Evolutionary conservation across 2,797 vertebrate genomes (phyloP).

Genomic region (Hephaestus fuliginosus): DNA sequence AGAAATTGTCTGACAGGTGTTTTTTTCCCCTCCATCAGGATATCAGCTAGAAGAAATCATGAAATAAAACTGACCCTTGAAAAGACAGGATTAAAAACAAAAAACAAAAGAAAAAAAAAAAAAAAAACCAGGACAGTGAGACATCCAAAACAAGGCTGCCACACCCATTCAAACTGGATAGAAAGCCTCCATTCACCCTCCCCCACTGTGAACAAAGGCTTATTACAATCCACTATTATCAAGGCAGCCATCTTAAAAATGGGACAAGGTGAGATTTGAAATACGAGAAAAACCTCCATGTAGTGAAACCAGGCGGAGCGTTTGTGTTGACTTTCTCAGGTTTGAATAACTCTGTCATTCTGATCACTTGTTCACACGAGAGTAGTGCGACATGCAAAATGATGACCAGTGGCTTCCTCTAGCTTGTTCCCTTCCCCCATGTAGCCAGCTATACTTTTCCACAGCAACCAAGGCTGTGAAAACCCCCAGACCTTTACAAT

Average conservation of each 20-base stretch:
- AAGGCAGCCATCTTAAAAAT: background rate
- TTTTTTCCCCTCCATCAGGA: background rate
- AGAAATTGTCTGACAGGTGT: background rate
- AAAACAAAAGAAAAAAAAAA: background rate
- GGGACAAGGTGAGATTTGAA: background rate
- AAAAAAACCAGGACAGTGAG: background rate
- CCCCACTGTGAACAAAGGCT: conserved; percentile 16
- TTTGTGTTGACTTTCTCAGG: background rate
- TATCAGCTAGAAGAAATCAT: background rate
- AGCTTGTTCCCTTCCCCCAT: background rate
- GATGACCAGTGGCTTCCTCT: background rate
- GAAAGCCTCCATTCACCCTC: background rate
- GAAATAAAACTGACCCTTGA: too few relatives aligned
- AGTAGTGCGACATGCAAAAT: background rate
- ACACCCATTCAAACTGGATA: conserved; percentile 31
- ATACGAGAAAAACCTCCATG: background rate
- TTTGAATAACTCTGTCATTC: background rate
- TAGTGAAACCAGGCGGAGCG: background rate
- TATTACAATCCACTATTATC: background rate
- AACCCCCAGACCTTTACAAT: background rate
- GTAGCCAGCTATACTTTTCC: conserved; percentile 30
- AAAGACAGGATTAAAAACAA: background rate
- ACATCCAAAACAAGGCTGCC: conserved; percentile 25
- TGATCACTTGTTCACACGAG: background rate
- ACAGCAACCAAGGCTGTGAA: background rate